Base-by-base conservation (phyloP, 2,113 vertebrate genomes). In the Etheostoma cragini region DNA sequence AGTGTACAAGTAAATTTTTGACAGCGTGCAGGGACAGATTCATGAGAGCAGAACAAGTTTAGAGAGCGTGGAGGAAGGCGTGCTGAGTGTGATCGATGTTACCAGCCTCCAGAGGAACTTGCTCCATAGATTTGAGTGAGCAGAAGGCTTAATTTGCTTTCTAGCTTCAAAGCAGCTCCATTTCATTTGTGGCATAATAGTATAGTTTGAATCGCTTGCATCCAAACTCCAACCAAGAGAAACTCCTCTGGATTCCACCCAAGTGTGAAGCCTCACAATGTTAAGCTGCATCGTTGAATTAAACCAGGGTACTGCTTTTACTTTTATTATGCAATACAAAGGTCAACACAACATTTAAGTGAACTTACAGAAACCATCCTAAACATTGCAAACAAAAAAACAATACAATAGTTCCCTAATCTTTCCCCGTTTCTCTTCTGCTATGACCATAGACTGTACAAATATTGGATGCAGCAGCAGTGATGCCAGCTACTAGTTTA, bases 141-240 rank as follows among this genome's bases (percentile, higher is more conserved):
- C 77, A 76, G 22, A 72, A 46, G 21, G 53, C 30, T 80, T 80
- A 10, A 68, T 87, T 80, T 68, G 42, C 35, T 80, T 72, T 80
- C 62, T 30, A 26, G 56, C 76, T 76, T 67, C 61, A 72, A 76
- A 79, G 71, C 53, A 66, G 38, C 64, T 75, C 10, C 2, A 65
- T 58, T 79, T 63, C 10, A 62, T 24, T 53, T 62, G 42, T 74
- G 57, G 47, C 24, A 42, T 42, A 42, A 42, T 42, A 42, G 38
- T 42, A 38, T 38, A 50, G 45, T 70, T 47, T 54, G 24, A 24
- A 65, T 35, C 10, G 30, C 38, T 57, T 3, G 6, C 50, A 85
- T 52, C 19, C 30, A 71, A 66, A 79, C 38, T 64, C 65, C 4
- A 26, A 12, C 38, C 22, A 33, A 68, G 22, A 75, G 22, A 53